Evolutionary conservation across 2,113 vertebrate genomes (phyloP), one percentile per base, ranked within the genome.

Genomic region (Ifrita kowaldi): DNA sequence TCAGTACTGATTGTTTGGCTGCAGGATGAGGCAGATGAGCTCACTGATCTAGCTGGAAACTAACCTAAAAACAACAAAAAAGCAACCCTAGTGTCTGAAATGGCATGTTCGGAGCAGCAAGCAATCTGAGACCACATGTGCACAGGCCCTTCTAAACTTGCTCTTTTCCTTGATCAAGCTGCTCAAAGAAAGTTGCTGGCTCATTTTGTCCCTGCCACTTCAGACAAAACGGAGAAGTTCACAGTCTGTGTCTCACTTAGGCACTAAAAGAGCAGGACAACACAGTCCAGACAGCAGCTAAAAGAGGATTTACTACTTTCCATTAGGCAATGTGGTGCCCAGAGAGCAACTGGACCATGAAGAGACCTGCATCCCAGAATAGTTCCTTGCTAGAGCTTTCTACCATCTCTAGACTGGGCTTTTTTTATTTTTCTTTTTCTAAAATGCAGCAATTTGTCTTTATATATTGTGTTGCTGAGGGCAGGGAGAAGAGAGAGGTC

Each of bases 291-390:
- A 75, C 56, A 94, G 53, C 64, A 87, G 30, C 84, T 91, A 18
- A 50, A 84, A 94, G 47, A 94, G 56, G 65, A 93, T 94, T 93
- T 91, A 75, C 35, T 89, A 17, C 23, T 87, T 91, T 87, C 81
- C 70, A 75, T 84, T 69, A 91, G 69, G 52, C 65, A 75, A 10
- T 44, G 53, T 90, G 53, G 62, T 87, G 24, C 62, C 78, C 46
- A 49, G 82, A 91, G 74, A 35, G 20, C 69, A 85, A 73, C 50
- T 56, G 37, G 47, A 55, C 78, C 62, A 56, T 62, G 63, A 91
- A 89, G 65, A 71, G 33, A 76, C 55, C 41, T 85, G 14, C 30
- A 84, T 88, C 90, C 44, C 67, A 85, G 82, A 92, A 79, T 76
- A 65, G 20, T 62, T 91, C 49, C 37, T 85, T 62, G 22, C 63